phyloP scores from a whole-genome alignment of 2,113 vertebrate genomes.

The Chaetodon auriga region DNA sequence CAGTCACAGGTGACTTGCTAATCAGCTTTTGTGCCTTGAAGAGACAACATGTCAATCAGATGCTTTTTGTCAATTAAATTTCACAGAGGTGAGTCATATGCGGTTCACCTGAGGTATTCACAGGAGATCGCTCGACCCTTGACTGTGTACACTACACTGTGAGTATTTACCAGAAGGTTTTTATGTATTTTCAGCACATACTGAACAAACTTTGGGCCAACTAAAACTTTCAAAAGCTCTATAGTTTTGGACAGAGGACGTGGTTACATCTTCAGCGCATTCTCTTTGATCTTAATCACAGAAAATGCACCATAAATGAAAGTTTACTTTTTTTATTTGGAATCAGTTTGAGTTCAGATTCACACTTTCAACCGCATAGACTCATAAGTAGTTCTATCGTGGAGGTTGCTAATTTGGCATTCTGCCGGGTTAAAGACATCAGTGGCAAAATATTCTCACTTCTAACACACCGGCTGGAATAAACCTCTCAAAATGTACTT shows the following conservation, averaged over 20 bases:
- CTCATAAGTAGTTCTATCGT: not conserved
- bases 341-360: not conserved
- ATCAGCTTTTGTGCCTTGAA: conserved; percentile 69
- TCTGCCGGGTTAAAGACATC: not conserved
- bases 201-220: not conserved
- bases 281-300: conserved; percentile 15
- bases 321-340: not conserved
- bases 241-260: not conserved
- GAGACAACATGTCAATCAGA: conserved; percentile 68
- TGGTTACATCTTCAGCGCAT: not conserved
- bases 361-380: not conserved
- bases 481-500: conserved; percentile 11
- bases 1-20: conserved; percentile 55
- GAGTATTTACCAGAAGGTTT: conserved; percentile 1
- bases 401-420: not conserved
- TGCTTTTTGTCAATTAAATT: conserved; percentile 47
- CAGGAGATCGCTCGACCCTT: conserved; percentile 2
- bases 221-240: not conserved
- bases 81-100: conserved; percentile 30
- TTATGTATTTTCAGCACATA: not conserved
- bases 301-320: not conserved
- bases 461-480: not conserved
- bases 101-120: conserved; percentile 4
- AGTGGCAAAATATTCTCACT: not conserved
- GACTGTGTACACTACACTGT: not conserved